Percentiles rank a stretch among this genome's conserved stretches.
phyloP scores from a whole-genome alignment of 2,888 invertebrate species.

The Tryphoninae sp. region DNA sequence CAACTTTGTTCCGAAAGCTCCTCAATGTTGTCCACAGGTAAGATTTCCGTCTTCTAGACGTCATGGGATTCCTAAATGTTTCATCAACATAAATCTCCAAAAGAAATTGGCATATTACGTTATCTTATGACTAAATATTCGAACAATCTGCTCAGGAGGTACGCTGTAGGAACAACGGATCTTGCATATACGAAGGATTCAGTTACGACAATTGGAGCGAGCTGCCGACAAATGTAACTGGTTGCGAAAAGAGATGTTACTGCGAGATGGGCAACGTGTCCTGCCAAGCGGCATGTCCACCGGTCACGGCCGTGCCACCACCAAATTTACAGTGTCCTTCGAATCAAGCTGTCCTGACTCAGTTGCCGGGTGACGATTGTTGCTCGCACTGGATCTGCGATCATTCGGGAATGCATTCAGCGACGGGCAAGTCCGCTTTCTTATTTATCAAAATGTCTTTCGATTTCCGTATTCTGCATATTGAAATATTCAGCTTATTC shows the following conservation, averaged over 20 bases:
- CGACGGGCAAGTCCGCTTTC: slow-evolving; percentile 64
- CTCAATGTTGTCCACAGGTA: slow-evolving; percentile 89
- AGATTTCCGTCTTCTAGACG: slow-evolving; percentile 7
- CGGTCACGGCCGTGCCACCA: slow-evolving; percentile 90
- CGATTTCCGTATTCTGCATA: too few species aligned
- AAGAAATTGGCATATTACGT: slow-evolving; percentile 7
- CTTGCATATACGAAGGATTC: slow-evolving; percentile 88
- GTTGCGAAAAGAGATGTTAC: slow-evolving; percentile 93
- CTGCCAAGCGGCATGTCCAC: slow-evolving; percentile 91
- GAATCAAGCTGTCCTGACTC: slow-evolving; percentile 85
- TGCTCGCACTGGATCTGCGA: slow-evolving; percentile 89
- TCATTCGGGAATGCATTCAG: slow-evolving; percentile 49
- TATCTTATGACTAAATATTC: not conserved
- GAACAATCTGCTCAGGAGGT: slow-evolving; percentile 83
- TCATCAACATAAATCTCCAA: not conserved
- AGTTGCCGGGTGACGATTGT: slow-evolving; percentile 89
- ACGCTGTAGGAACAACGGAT: slow-evolving; percentile 90
- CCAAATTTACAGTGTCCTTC: slow-evolving; percentile 88
- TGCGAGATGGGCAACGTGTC: slow-evolving; percentile 94
- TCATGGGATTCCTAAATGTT: not conserved
- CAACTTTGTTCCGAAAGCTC: slow-evolving; percentile 87
- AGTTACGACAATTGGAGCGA: slow-evolving; percentile 89
- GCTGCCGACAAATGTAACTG: slow-evolving; percentile 90
- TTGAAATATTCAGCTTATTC: too few species aligned
- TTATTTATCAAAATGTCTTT: not conserved